Evolutionary conservation across 2,113 vertebrate species (phyloP).

Genomic region (Sprattus sprattus): DNA sequence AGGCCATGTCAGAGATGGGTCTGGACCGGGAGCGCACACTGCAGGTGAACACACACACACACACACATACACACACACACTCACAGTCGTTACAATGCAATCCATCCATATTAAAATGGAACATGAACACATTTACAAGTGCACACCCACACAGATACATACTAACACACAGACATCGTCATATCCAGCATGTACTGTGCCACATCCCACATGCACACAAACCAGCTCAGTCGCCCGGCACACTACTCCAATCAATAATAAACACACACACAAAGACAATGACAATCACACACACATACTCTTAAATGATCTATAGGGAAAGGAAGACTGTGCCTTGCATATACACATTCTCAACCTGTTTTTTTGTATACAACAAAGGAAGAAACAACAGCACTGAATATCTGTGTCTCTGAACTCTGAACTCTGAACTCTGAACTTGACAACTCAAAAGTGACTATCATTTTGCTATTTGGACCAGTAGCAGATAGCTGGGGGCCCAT

Average conservation of each 20-base stretch:
- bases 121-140: neutral
- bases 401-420: neutral
- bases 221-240: neutral
- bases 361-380: neutral
- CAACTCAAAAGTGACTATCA: neutral
- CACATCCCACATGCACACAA: neutral
- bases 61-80: neutral
- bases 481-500: neutral
- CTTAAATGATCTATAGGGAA: neutral
- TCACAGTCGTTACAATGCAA: neutral
- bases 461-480: neutral
- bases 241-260: neutral
- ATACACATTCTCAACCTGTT: neutral
- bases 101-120: neutral
- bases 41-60: conserved; percentile 74
- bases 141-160: neutral
- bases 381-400: neutral
- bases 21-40: conserved; percentile 90
- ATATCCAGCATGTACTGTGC: neutral
- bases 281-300: neutral
- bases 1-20: conserved; percentile 94
- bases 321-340: neutral
- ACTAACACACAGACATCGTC: neutral
- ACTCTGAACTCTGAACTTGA: neutral
- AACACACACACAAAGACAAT: neutral